Conservation (phyloP, 1,140 invertebrate genomes). For the Drosophila guanche region DNA sequence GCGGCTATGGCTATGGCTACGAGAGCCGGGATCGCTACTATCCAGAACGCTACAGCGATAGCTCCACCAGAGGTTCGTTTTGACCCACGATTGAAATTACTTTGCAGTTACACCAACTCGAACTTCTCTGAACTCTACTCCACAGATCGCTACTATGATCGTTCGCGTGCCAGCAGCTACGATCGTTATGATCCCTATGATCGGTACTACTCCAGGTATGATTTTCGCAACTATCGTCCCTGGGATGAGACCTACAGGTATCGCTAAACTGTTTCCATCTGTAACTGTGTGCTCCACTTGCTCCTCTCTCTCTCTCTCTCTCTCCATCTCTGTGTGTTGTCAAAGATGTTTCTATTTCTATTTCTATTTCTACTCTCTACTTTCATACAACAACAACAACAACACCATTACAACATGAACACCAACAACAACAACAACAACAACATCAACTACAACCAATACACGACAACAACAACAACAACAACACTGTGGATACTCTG, state of each 20-base stretch:
- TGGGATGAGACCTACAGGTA: constrained; percentile 84
- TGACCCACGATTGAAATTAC: neutral
- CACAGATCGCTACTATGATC: constrained; percentile 78
- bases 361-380: constrained; percentile 60
- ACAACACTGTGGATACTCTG: constrained; percentile 55
- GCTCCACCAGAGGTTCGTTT: constrained; percentile 42
- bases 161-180: constrained; percentile 57
- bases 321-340: constrained; percentile 19
- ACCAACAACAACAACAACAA: constrained; percentile 37
- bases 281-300: constrained; percentile 21
- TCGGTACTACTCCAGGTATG: constrained; percentile 82
- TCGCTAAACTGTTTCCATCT: constrained; percentile 52
- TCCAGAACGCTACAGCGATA: constrained; percentile 72
- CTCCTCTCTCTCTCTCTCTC: constrained; percentile 3
- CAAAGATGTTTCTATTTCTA: constrained; percentile 49
- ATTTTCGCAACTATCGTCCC: constrained; percentile 83
- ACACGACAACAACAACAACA: constrained; percentile 49
- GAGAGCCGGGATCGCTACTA: constrained; percentile 67
- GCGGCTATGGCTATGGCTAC: constrained; percentile 60
- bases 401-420: constrained; percentile 51
- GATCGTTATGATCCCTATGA: constrained; percentile 80
- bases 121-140: neutral
- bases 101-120: neutral
- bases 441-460: constrained; percentile 37
- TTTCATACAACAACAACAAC: constrained; percentile 64